Base-by-base conservation (phyloP, 2,113 vertebrate species). In the Oceanodroma tethys region DNA sequence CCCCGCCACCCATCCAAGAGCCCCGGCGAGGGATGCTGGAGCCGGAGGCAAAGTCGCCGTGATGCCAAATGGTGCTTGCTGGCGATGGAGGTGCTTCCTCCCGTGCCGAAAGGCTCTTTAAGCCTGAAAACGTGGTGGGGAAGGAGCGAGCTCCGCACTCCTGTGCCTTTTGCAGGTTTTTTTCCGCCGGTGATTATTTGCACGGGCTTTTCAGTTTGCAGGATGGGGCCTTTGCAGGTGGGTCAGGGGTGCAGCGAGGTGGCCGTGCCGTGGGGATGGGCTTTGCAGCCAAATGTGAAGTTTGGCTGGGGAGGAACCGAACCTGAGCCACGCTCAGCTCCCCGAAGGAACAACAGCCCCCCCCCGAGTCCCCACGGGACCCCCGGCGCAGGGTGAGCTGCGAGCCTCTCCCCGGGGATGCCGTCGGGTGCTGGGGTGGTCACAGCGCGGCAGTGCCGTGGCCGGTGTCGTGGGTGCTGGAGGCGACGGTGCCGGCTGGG, bases 361-460 rank as follows among this genome's bases (percentile, higher is more conserved):
- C 26, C 29, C 5, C 5, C 1, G 6, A 66, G 27, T 9, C 34
- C n/a, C 67, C 4, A 0, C 0, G 3, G 58, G 14, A 43, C 21
- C 40, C 48, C 43, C 4, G 29, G 72, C 4, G 4, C 36, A 2
- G 71, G 29, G 34, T 2, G 12, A 50, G 45, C 63, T 17, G 23
- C 0, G 8, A 62, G 27, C 65, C 11, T 20, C 52, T 66, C 59
- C 53, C 18, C 1, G 1, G 58, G 20, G 27, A 12, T 10, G 65
- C 3, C 0, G 2, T 4, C 4, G 20, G 59, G 34, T 45, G 21
- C 71, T 8, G 53, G 47, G 19, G 26, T 25, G 70, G 16, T 50
- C 4, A 0, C 42, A 29, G 32, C 3, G 0, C 2, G 1, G 45
- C 1, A 14, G 38, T 48, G 43, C 67, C 1, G 0, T 12, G 75